phyloP scores from a whole-genome alignment of 2,797 vertebrate genomes.

The Iguana delicatissima region DNA sequence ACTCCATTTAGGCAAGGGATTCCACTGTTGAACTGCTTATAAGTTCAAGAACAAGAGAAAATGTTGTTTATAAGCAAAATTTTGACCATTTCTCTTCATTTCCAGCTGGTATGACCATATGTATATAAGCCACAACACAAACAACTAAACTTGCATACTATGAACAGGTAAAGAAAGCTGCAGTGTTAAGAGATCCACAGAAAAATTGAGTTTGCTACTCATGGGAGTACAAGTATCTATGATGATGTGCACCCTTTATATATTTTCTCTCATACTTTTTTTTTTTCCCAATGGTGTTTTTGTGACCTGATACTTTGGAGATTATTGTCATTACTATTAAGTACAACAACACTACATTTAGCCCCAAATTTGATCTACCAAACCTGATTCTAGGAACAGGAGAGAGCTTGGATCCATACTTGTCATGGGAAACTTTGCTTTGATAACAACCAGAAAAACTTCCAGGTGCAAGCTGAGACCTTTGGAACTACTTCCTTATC shows the following conservation, averaged over 20 bases:
- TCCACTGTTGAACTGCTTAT: neutral
- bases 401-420: neutral
- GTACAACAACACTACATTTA: too few relatives aligned
- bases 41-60: neutral
- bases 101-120: neutral
- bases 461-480: neutral
- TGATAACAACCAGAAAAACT: neutral
- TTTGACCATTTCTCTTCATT: neutral
- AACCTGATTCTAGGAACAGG: neutral
- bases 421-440: neutral
- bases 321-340: too few relatives aligned
- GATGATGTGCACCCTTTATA: neutral
- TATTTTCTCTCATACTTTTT: neutral
- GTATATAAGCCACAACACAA: neutral
- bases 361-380: too few relatives aligned
- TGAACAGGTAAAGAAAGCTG: neutral
- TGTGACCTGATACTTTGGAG: too few relatives aligned
- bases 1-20: too few relatives aligned
- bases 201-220: neutral
- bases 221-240: neutral
- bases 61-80: neutral
- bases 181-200: neutral
- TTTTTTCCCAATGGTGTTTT: too few relatives aligned
- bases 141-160: neutral
- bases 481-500: accelerated